Base-by-base conservation (phyloP, 2,113 vertebrate species). In the Caranx ignobilis region DNA sequence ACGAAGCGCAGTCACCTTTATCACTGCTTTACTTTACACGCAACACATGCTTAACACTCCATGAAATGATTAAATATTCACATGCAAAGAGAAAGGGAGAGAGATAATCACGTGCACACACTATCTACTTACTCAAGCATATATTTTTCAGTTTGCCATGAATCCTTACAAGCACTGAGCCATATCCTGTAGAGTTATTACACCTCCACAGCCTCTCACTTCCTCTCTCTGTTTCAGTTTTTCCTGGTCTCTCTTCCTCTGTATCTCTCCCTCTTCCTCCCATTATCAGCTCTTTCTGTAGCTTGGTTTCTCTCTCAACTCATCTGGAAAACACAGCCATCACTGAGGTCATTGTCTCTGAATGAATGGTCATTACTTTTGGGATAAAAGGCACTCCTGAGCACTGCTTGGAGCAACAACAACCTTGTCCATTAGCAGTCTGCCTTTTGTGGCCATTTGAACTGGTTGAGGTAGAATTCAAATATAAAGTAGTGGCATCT, bases 51-150 rank as follows among this genome's bases (percentile, higher is more conserved):
- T 67, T 43, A 75, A 71, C 77, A 79, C 35, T 19, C 35, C 60
- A 84, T 71, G 68, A 77, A 77, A 32, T 31, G 6, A 86, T 85
- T 45, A 85, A 80, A 86, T 69, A 86, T 91, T 83, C 73, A 76
- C 55, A 67, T 5, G n/a, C 50, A 74, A 48, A 82, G 57, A 66
- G 52, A 70, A 35, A 21, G 41, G 11, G 66, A 47, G 16, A 35
- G n/a, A 37, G 62, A 77, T 70, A 43, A 79, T 84, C 61, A 76
- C 56, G 59, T 68, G 71, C 43, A 45, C 39, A 55, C 21, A 63
- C 65, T 32, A 70, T 71, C 21, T 35, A 79, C 78, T 83, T 62
- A 78, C 61, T 86, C 34, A 4, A 70, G 72, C 81, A 50, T 81
- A 67, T 64, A 83, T 83, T 81, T 75, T 78, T 31, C 37, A 60